Conservation (phyloP, 2,797 vertebrate species). For the Mareca strepera region DNA sequence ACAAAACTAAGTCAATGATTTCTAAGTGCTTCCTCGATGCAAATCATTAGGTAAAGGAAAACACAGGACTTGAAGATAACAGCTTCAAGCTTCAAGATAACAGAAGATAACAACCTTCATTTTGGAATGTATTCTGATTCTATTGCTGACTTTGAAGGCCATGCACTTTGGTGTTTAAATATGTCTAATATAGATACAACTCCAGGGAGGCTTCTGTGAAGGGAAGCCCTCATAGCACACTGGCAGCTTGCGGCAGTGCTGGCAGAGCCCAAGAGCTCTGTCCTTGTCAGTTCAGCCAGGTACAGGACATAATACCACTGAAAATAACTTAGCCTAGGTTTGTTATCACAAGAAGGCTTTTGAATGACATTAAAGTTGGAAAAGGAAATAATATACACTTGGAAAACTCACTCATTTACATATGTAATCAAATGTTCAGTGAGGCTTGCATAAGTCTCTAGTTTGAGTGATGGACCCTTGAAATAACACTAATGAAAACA, state of each 20-base stretch:
- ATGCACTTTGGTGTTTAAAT: background rate
- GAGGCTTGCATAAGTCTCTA: background rate
- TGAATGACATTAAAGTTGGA: background rate
- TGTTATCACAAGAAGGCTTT: background rate
- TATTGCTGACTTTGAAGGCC: background rate
- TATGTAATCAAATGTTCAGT: background rate
- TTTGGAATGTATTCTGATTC: background rate
- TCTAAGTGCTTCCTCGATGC: background rate
- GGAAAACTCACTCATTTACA: background rate
- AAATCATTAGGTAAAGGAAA: background rate
- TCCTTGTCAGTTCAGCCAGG: background rate
- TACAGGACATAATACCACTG: background rate
- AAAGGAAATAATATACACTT: background rate
- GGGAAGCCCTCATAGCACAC: background rate
- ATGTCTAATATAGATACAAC: background rate
- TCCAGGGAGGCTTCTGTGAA: background rate
- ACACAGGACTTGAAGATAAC: rapidly evolving
- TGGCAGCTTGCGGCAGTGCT: background rate
- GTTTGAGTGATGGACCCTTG: constrained; percentile 19
- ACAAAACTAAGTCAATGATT: background rate
- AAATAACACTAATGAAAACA: constrained; percentile 36
- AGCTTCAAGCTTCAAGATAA: background rate
- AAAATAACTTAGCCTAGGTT: background rate
- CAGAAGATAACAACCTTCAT: background rate
- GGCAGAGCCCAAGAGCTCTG: background rate